A percentile compares a stretch with the other conserved stretches of the same genome.
Evolutionary conservation across 2,888 invertebrate genomes (phyloP).

Genomic region (Plagiodera versicolora): DNA sequence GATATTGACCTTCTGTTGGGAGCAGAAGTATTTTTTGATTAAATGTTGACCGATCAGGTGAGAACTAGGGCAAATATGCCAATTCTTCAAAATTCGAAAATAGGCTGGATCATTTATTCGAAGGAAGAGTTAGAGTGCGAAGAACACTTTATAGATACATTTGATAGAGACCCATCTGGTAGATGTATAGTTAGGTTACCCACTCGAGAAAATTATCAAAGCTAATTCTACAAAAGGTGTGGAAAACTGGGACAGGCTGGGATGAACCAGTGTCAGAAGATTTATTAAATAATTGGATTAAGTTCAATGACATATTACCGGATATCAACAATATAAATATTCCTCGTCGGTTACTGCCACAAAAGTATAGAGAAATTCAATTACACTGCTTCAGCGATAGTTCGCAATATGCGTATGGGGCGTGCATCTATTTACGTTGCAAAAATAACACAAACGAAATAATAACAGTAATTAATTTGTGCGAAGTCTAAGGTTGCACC

Average conservation of each 20-base stretch:
- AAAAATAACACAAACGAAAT: not conserved
- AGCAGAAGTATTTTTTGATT: constrained; percentile 5
- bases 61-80: not conserved
- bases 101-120: constrained; percentile 17
- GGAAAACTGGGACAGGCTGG: not conserved
- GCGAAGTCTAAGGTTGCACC: constrained; percentile 23
- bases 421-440: constrained; percentile 11
- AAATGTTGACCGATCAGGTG: constrained; percentile 6
- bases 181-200: constrained; percentile 17
- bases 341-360: not conserved
- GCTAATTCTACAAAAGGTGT: constrained; percentile 10
- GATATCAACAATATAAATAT: not conserved
- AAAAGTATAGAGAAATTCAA: constrained; percentile 3
- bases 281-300: not conserved
- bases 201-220: constrained; percentile 5
- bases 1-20: constrained; percentile 11
- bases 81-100: constrained; percentile 10
- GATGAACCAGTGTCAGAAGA: not conserved
- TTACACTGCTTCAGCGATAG: constrained; percentile 25
- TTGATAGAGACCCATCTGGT: constrained; percentile 10
- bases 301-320: not conserved
- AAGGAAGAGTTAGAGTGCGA: constrained; percentile 16
- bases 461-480: constrained; percentile 7
- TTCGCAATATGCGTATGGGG: constrained; percentile 22
- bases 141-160: constrained; percentile 10